Conservation (phyloP, 2,888 invertebrate species). For the Tanaodytes sp. region DNA sequence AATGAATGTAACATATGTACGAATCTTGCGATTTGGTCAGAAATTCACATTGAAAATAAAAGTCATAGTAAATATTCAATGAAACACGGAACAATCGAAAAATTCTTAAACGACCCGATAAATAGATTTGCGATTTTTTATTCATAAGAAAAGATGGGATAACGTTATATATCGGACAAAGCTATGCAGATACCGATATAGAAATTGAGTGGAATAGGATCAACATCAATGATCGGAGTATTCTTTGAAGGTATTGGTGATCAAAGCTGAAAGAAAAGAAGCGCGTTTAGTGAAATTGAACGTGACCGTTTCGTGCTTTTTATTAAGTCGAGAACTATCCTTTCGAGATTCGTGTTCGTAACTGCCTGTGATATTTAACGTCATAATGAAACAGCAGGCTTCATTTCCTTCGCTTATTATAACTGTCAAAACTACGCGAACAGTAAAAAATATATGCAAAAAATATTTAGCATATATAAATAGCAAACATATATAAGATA, state of each 20-base stretch:
- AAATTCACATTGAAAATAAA: too few relatives aligned
- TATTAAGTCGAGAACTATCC: conserved; percentile 40
- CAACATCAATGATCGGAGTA: conserved; percentile 65
- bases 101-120: conserved; percentile 7
- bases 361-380: conserved; percentile 30
- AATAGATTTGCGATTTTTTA: conserved; percentile 34
- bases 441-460: too few relatives aligned
- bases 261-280: conserved; percentile 61
- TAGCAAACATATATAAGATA: too few relatives aligned
- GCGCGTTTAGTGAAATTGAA: conserved; percentile 47
- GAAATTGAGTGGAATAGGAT: conserved; percentile 69
- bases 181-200: conserved; percentile 65
- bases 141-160: conserved; percentile 36
- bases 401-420: conserved; percentile 14
- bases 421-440: too few relatives aligned
- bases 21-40: too few relatives aligned
- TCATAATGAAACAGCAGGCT: conserved; percentile 18
- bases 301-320: conserved; percentile 45
- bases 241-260: conserved; percentile 64
- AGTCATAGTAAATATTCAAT: conserved; percentile 13
- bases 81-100: conserved; percentile 3
- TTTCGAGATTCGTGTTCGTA: conserved; percentile 31
- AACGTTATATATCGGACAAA: conserved; percentile 48
- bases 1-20: too few relatives aligned
- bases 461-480: too few relatives aligned